Conservation (phyloP, 2,888 invertebrate genomes). For the Habroteleia sp. region DNA sequence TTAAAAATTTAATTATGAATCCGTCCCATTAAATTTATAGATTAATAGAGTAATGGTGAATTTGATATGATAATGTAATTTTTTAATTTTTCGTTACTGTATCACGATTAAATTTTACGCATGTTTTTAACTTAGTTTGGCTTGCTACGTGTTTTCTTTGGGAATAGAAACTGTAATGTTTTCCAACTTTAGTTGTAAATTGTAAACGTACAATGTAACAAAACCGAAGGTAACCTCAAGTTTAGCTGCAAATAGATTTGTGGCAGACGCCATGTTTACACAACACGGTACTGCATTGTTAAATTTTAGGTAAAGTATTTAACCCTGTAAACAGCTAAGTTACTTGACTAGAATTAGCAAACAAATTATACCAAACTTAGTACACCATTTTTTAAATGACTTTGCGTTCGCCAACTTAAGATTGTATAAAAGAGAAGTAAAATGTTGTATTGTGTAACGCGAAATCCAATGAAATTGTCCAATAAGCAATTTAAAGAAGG, state of each 20-base stretch:
- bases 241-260: constrained; percentile 55
- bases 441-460: too few species aligned
- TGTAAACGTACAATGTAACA: constrained; percentile 34
- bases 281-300: constrained; percentile 37
- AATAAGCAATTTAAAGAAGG: not conserved
- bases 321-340: constrained; percentile 1
- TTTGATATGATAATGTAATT: too few species aligned
- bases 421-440: too few species aligned
- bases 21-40: too few species aligned
- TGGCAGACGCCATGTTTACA: constrained; percentile 57
- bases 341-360: constrained; percentile 5
- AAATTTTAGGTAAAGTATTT: constrained; percentile 37
- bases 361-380: too few species aligned
- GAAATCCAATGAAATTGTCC: constrained; percentile 1
- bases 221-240: constrained; percentile 48
- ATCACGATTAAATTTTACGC: too few species aligned
- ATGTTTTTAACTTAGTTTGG: not conserved
- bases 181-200: constrained; percentile 51
- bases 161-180: constrained; percentile 24
- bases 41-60: too few species aligned
- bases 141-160: not conserved
- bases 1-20: too few species aligned
- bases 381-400: too few species aligned
- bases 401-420: too few species aligned
- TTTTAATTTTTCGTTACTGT: too few species aligned